Evolutionary conservation across 2,888 invertebrate species (phyloP).

Genomic region (Leptinotarsa juncta): DNA sequence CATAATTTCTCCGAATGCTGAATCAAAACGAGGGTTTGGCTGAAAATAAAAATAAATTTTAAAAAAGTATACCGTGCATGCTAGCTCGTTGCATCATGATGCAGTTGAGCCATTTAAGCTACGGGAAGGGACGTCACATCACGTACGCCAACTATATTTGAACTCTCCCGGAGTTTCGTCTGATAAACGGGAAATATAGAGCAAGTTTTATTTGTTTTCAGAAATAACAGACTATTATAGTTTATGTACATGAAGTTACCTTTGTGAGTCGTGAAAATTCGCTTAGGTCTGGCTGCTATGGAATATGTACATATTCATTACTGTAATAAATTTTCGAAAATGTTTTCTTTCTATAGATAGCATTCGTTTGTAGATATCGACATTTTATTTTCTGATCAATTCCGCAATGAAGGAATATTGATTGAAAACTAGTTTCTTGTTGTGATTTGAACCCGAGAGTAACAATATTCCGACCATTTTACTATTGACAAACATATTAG

Average conservation of each 20-base stretch:
- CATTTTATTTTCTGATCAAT: too few relatives aligned
- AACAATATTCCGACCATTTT: too few relatives aligned
- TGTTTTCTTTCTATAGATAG: too few relatives aligned
- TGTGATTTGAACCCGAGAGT: too few relatives aligned
- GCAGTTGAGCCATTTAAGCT: slow-evolving; percentile 19
- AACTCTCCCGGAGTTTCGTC: slow-evolving; percentile 11
- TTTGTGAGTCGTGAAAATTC: background rate
- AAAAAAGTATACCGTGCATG: slow-evolving; percentile 11
- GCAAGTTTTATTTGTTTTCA: slow-evolving; percentile 13
- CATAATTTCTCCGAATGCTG: slow-evolving; percentile 12
- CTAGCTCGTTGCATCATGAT: background rate
- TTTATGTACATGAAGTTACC: background rate
- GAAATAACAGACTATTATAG: background rate
- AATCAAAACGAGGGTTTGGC: slow-evolving; percentile 2
- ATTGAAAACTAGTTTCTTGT: too few relatives aligned
- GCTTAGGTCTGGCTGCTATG: background rate
- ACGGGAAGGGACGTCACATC: slow-evolving; percentile 15
- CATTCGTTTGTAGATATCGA: too few relatives aligned
- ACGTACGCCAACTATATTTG: slow-evolving; percentile 14
- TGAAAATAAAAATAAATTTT: slow-evolving; percentile 14
- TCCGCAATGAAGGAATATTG: too few relatives aligned
- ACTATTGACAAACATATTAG: too few relatives aligned
- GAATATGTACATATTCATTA: background rate
- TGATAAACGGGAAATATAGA: slow-evolving; percentile 10
- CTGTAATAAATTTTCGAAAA: background rate